phyloP scores from a whole-genome alignment of 53 echinoderm and acorn worm genomes.

The Patiria pectinifera region DNA sequence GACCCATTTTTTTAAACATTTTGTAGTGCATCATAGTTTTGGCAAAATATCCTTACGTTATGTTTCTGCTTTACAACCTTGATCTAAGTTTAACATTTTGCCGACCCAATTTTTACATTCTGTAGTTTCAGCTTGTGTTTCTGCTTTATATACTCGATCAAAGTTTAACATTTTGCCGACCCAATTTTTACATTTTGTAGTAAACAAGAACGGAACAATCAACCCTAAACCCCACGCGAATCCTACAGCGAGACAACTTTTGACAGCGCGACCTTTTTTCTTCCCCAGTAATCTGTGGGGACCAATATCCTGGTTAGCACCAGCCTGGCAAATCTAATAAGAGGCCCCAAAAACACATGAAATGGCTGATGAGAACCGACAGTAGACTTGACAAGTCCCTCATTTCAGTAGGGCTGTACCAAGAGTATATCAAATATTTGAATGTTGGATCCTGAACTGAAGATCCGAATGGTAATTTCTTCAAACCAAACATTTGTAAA shows the following conservation, averaged over 20 bases:
- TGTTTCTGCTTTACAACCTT: too few species aligned
- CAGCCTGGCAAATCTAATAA: constrained; percentile 5
- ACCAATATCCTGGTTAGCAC: neutral
- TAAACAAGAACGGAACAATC: neutral
- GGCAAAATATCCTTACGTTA: too few species aligned
- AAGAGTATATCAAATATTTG: too few species aligned
- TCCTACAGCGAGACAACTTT: neutral
- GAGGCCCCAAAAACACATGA: constrained; percentile 4
- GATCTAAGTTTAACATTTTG: too few species aligned
- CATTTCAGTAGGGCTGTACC: neutral
- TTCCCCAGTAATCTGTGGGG: neutral
- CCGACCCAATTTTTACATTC: too few species aligned
- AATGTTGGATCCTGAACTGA: too few species aligned
- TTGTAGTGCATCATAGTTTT: neutral
- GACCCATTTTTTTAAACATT: neutral
- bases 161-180: too few species aligned
- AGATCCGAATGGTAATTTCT: too few species aligned
- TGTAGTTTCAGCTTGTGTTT: too few species aligned
- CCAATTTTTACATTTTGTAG: neutral
- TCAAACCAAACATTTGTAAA: too few species aligned
- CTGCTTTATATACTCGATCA: too few species aligned
- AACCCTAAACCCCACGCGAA: neutral
- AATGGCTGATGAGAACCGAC: neutral
- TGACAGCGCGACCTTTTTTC: neutral
- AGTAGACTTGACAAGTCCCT: constrained; percentile 4